A percentile compares a stretch with the other conserved stretches of the same genome.
phyloP scores from a whole-genome alignment of 2,113 vertebrate genomes.

The Clarias batrachus region DNA sequence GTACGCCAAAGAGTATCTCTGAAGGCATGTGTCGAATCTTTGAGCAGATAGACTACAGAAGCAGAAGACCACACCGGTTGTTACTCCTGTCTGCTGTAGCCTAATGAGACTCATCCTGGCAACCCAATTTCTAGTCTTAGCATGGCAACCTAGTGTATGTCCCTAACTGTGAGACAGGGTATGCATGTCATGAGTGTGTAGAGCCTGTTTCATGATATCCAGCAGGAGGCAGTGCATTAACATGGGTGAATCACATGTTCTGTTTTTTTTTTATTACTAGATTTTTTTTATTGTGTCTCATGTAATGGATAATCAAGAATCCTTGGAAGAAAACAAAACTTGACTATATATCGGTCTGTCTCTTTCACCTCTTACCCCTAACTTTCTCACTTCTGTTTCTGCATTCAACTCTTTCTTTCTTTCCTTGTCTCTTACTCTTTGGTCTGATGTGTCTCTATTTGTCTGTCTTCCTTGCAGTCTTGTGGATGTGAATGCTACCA shows the following conservation, averaged over 20 bases:
- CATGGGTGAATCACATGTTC: background rate
- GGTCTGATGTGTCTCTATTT: background rate
- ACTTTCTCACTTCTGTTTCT: background rate
- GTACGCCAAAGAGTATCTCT: background rate
- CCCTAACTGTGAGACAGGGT: background rate
- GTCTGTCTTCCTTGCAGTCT: background rate
- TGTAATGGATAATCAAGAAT: background rate
- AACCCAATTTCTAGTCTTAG: background rate
- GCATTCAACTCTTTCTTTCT: background rate
- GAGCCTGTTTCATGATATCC: background rate
- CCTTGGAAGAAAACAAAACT: background rate
- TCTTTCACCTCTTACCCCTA: background rate
- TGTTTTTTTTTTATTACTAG: background rate
- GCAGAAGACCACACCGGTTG: background rate
- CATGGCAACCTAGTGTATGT: background rate
- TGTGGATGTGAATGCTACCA: background rate
- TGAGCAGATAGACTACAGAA: background rate
- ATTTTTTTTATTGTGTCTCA: background rate
- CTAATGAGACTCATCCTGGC: background rate
- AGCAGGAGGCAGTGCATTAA: background rate
- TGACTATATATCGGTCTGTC: background rate
- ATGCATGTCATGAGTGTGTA: background rate
- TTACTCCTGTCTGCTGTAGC: background rate
- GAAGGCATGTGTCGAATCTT: background rate
- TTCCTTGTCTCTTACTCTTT: background rate